These are phyloP conservation scores for Saturnia japonica DNA, from an alignment of 2,888 invertebrate species.

Conservation along the genomic window DNA sequence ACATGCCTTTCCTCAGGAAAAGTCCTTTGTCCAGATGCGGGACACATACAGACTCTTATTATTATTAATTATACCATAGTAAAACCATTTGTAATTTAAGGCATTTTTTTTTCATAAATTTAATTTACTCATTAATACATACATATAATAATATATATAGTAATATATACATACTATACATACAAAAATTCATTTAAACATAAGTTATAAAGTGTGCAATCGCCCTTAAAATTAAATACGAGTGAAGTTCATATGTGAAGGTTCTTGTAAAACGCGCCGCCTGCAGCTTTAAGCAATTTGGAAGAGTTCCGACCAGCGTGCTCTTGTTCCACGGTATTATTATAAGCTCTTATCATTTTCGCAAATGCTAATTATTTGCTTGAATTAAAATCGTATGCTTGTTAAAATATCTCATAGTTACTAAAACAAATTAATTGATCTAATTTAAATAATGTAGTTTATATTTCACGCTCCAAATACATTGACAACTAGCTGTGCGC, in stretches of 20 bases:
- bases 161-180: background rate
- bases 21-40: no score
- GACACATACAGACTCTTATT: no score
- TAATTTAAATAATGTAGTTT: no score
- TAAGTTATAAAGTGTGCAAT: constrained; percentile 24
- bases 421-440: no score
- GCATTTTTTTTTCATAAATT: no score
- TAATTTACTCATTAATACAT: no score
- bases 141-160: no score
- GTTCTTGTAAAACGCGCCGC: constrained; percentile 73
- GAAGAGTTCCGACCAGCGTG: constrained; percentile 69
- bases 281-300: constrained; percentile 77
- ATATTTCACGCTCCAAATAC: no score
- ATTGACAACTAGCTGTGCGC: no score
- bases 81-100: no score
- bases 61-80: no score
- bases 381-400: constrained; percentile 56
- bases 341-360: constrained; percentile 62
- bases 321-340: constrained; percentile 70
- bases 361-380: constrained; percentile 62
- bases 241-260: constrained; percentile 66
- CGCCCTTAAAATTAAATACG: constrained; percentile 58
- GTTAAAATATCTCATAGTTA: constrained; percentile 15
- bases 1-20: no score
- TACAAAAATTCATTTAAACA: background rate